Base-by-base conservation (phyloP, 2,113 vertebrate genomes). In the Oreochromis niloticus region DNA sequence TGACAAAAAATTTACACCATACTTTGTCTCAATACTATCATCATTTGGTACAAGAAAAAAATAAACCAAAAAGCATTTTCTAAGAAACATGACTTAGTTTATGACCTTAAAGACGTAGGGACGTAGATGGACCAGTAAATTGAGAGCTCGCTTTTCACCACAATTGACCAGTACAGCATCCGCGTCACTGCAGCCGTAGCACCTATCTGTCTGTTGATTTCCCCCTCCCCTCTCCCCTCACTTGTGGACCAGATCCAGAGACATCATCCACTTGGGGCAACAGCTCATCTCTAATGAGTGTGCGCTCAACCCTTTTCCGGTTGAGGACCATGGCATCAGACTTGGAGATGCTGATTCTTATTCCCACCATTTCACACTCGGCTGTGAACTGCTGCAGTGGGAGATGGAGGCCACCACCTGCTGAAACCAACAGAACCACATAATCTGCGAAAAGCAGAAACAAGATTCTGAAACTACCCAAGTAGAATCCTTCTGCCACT, bases 121-220 rank as follows among this genome's bases (percentile, higher is more conserved):
- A 59, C 0, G 27, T 59, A 57, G 22, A 27, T 57, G 0, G 0
- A 32, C 7, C 4, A 59, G 56, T 59, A 32, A 32, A 59, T 9
- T 59, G 7, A 59, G 13, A 9, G 27, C 56, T 59, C 7, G 1
- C 13, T 59, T 32, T 17, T 59, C 27, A 59, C 27, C 57, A 9
- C 1, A 1, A 59, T 7, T 2, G 0, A 59, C 57, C 4, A 32
- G 57, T 32, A 17, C 57, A 32, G 4, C 57, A 5, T 32, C 57
- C 0, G 0, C 1, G 7, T 0, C 56, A 59, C 27, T 17, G 14
- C 56, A 59, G 56, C 56, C 0, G 0, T 59, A 59, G 14, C 56
- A 59, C 27, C 56, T 59, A 59, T 59, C 14, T 32, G 17, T 9
- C 27, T 2, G 1, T 22, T 9, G 56, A 59, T 32, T 59, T 59